Evolutionary conservation across 1,140 invertebrate species (phyloP).

Genomic region (Telenomus remus): DNA sequence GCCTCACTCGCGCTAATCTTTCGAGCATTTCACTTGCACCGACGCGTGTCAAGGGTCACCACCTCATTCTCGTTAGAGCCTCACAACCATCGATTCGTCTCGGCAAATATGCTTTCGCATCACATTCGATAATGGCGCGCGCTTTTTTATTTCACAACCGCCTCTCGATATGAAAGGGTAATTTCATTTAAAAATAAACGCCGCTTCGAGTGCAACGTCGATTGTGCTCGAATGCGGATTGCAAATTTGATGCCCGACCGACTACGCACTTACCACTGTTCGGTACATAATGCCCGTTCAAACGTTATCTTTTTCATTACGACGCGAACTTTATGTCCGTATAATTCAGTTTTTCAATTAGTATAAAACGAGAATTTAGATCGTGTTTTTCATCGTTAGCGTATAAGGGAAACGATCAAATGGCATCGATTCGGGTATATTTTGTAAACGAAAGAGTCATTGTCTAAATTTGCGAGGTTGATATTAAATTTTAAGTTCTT

Average conservation of each 20-base stretch:
- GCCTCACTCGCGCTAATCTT: constrained; percentile 29
- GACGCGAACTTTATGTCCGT: too few species aligned
- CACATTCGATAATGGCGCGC: constrained; percentile 27
- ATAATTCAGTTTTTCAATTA: too few species aligned
- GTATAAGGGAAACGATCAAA: too few species aligned
- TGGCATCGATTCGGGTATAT: too few species aligned
- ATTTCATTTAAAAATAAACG: constrained; percentile 24
- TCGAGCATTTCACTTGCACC: constrained; percentile 37
- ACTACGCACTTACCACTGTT: not conserved
- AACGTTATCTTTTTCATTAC: too few species aligned
- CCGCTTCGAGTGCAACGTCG: not conserved
- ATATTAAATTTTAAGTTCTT: too few species aligned
- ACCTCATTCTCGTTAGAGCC: constrained; percentile 28
- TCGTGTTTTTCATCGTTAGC: too few species aligned
- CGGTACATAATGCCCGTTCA: too few species aligned
- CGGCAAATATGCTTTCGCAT: constrained; percentile 40
- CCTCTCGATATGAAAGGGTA: not conserved
- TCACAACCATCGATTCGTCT: constrained; percentile 28
- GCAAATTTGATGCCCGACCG: not conserved
- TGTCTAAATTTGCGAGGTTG: too few species aligned
- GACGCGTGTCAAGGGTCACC: constrained; percentile 43
- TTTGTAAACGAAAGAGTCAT: too few species aligned
- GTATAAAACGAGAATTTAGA: too few species aligned
- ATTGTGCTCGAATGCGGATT: constrained; percentile 1
- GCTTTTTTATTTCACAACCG: constrained; percentile 1